phyloP scores from a whole-genome alignment of 2,113 vertebrate species.

The Conger conger region DNA sequence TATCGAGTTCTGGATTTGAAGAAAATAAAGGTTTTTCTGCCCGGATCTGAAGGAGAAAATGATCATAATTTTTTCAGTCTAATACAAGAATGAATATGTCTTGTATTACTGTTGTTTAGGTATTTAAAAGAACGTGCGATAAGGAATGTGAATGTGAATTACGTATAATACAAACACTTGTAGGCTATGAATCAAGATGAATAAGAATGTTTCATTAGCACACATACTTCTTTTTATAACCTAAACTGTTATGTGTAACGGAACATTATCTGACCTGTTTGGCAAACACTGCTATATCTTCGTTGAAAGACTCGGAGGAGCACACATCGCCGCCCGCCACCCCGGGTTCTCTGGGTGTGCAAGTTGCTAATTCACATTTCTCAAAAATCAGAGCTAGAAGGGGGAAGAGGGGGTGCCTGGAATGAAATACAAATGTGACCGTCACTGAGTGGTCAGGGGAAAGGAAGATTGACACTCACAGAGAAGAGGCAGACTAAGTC shows the following conservation, averaged over 20 bases:
- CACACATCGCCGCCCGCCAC: constrained; percentile 90
- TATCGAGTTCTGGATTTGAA: constrained; percentile 99
- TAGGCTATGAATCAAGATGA: not conserved
- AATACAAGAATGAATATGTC: not conserved
- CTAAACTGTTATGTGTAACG: not conserved
- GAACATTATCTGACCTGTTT: constrained; percentile 84
- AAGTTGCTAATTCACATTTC: constrained; percentile 97
- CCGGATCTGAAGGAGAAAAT: constrained; percentile 85
- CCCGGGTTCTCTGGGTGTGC: constrained; percentile 87
- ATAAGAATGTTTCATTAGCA: not conserved
- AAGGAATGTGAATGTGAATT: not conserved
- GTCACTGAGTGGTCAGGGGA: not conserved
- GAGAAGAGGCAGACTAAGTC: not conserved
- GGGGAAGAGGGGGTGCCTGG: constrained; percentile 93
- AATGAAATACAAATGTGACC: constrained; percentile 73
- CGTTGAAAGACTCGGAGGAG: constrained; percentile 94
- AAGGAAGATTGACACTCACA: not conserved
- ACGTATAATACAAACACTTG: not conserved
- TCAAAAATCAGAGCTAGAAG: constrained; percentile 96
- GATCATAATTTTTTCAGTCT: not conserved
- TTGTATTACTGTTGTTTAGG: not conserved
- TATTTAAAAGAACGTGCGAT: not conserved
- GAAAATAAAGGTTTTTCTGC: constrained; percentile 99
- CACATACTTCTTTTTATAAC: not conserved
- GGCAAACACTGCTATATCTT: constrained; percentile 95